phyloP scores from a whole-genome alignment of 1,140 invertebrate genomes.

The Zaprionus gabonicus region DNA sequence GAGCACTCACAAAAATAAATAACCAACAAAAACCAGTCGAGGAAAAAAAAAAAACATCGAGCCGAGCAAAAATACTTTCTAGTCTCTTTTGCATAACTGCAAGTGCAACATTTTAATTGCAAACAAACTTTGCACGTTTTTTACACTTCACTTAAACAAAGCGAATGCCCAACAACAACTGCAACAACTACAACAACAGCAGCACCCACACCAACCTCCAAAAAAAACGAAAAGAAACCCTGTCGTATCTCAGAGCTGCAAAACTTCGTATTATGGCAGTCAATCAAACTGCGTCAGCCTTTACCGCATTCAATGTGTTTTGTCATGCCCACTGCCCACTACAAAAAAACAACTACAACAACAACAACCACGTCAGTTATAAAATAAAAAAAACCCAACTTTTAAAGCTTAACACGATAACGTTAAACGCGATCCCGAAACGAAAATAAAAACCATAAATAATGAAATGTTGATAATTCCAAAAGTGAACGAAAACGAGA shows the following conservation, averaged over 20 bases:
- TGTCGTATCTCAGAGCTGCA: constrained; percentile 5
- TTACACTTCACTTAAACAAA: constrained; percentile 8
- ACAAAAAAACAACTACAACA: constrained; percentile 43
- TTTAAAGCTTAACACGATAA: constrained; percentile 8
- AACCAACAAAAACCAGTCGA: constrained; percentile 28
- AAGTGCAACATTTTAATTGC: constrained; percentile 40
- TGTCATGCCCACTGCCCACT: constrained; percentile 50
- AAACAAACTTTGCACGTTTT: constrained; percentile 25
- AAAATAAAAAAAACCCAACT: constrained; percentile 20
- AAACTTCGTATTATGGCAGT: constrained; percentile 78
- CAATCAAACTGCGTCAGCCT: constrained; percentile 64
- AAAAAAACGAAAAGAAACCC: not conserved
- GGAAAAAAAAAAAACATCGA: constrained; percentile 28
- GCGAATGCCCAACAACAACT: constrained; percentile 26
- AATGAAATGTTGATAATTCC: constrained; percentile 4
- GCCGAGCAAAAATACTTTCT: constrained; percentile 33
- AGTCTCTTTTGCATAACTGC: constrained; percentile 29
- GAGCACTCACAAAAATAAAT: constrained; percentile 26
- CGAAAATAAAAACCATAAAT: constrained; percentile 21
- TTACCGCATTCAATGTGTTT: constrained; percentile 50
- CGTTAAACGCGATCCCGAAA: constrained; percentile 45
- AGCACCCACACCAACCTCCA: constrained; percentile 22
- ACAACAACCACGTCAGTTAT: constrained; percentile 14
- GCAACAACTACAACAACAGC: constrained; percentile 35
- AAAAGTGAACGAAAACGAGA: constrained; percentile 19